A percentile compares a stretch with the other conserved stretches of the same genome.
These are phyloP conservation scores for Paramormyrops kingsleyae DNA, from an alignment of 2,113 vertebrate genomes.

Conservation along the genomic window DNA sequence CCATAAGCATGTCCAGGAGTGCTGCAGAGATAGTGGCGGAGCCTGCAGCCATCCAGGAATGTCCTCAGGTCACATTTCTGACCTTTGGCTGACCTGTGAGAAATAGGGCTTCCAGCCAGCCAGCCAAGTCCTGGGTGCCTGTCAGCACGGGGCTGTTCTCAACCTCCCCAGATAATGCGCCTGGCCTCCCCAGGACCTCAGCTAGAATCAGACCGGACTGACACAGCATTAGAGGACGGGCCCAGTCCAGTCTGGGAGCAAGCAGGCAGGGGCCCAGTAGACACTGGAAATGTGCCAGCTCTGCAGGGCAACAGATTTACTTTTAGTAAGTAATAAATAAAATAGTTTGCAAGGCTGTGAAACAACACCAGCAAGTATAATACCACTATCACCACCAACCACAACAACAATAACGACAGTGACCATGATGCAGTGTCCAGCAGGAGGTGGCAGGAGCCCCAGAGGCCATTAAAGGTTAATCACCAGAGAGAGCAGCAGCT, in stretches of 20 bases:
- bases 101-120: not conserved
- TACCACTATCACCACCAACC: not conserved
- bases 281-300: not conserved
- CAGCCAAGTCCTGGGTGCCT: not conserved
- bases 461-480: not conserved
- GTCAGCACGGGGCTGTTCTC: not conserved
- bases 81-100: not conserved
- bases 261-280: not conserved
- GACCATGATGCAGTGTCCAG: not conserved
- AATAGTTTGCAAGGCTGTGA: not conserved
- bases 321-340: not conserved
- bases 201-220: too few relatives aligned
- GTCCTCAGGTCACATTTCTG: slow-evolving; percentile 2
- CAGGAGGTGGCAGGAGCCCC: not conserved
- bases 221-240: not conserved
- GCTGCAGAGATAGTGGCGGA: not conserved
- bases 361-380: not conserved
- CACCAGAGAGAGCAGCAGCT: not conserved
- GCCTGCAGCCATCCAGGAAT: not conserved
- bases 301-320: not conserved
- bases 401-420: not conserved
- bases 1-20: not conserved
- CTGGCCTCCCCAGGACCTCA: not conserved
- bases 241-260: not conserved
- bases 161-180: not conserved